Evolutionary conservation across 1,140 invertebrate genomes (phyloP), one percentile per base, ranked within the genome.

Genomic region (Drosophila leontia): DNA sequence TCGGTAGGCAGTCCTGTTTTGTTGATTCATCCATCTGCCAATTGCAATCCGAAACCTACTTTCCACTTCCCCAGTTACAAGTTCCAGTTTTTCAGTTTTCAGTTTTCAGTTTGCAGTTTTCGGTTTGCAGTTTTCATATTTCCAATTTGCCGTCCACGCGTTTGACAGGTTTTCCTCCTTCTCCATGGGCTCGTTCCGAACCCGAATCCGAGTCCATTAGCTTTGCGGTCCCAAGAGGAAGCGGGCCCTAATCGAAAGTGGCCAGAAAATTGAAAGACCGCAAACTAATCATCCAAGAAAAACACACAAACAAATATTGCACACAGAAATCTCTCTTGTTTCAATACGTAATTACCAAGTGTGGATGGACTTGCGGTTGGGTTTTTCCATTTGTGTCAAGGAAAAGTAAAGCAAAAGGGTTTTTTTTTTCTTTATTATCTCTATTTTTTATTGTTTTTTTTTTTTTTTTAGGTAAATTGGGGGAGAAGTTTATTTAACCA

Each of bases 111-210:
- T 82, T 82, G 60, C 80, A 70, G 62, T 70, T 82, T 82, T 64
- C 80, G 63, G 53, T 74, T 82, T 82, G 60, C 80, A 70, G 62
- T 70, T 79, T 79, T 71, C 81, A 79, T 83, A 76, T 82, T 78
- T 78, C 75, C 80, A 82, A 82, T 78, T 83, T 82, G 70, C 55
- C 58, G 51, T 47, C 44, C 70, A 59, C 57, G 45, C 62, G 57
- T 39, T 56, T 80, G 68, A 61, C 68, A 57, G 75, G 34, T 57
- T 29, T 29, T 29, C 9, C 39, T 57, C 7, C 39, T 57, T 6
- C 60, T 17, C 26, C 35, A 8, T 15, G 13, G 13, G 26, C n/a
- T 55, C 4, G 9, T 6, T 56, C 8, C 12, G 13, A 56, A 1
- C 19, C 19, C 35, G 0, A 26, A 7, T n/a, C 35, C 34, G 35